Evolutionary conservation across 2,113 vertebrate genomes (phyloP).

Genomic region (Numida meleagris): DNA sequence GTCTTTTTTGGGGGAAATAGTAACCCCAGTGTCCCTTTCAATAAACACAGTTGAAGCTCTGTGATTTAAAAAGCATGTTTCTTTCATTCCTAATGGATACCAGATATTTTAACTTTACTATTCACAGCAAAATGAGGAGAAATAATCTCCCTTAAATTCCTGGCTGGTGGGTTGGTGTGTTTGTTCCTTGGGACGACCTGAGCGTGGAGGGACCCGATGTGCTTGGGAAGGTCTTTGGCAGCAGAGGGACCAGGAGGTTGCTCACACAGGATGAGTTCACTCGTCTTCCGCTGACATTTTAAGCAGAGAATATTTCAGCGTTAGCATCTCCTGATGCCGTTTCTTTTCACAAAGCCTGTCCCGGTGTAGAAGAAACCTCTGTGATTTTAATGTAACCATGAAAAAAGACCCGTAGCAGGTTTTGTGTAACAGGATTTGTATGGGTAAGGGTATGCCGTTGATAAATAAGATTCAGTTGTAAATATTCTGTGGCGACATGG

Average conservation of each 20-base stretch:
- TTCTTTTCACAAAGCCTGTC: constrained; percentile 18
- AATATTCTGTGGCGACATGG: constrained; percentile 56
- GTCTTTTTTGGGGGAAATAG: background rate
- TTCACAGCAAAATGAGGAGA: rapidly evolving
- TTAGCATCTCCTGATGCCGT: constrained; percentile 25
- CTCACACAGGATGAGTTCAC: constrained; percentile 19
- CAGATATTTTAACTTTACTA: constrained; percentile 11
- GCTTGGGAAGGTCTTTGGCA: background rate
- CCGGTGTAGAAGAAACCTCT: background rate
- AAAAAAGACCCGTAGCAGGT: background rate
- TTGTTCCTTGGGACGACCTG: background rate
- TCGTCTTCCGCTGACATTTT: background rate
- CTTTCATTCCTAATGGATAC: background rate
- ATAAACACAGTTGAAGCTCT: background rate
- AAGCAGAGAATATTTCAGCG: constrained; percentile 44
- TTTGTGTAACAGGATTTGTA: constrained; percentile 57
- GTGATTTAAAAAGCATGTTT: background rate
- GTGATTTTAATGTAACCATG: background rate
- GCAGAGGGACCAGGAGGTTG: background rate
- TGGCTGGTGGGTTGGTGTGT: background rate
- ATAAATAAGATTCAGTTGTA: constrained; percentile 62
- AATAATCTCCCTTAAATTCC: background rate
- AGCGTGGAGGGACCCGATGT: background rate
- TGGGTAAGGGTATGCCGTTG: constrained; percentile 6
- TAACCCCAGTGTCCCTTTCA: background rate